Percentiles rank a stretch among this genome's conserved stretches.
Evolutionary conservation across 2,113 vertebrate species (phyloP).

Genomic region (Aplodontia rufa): DNA sequence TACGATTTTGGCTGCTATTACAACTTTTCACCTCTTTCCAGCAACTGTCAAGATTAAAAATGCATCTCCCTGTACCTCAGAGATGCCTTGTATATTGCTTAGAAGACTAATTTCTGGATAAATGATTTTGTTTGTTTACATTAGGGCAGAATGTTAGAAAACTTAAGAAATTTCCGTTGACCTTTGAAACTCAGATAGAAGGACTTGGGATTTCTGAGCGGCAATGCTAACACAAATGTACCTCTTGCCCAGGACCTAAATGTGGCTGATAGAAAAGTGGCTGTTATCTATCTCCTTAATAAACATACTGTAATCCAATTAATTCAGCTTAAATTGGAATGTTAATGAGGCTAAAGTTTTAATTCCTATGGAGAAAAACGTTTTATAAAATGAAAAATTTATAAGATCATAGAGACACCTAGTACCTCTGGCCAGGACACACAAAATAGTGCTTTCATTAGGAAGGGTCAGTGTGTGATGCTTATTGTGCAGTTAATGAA

Average conservation of each 20-base stretch:
- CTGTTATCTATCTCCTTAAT: not conserved
- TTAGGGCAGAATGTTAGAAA: constrained; percentile 58
- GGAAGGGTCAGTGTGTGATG: not conserved
- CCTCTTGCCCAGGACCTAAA: not conserved
- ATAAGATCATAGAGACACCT: too few species aligned
- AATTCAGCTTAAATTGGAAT: not conserved
- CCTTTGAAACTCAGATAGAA: not conserved
- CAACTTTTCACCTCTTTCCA: constrained; percentile 70
- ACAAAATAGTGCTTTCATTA: not conserved
- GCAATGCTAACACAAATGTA: not conserved
- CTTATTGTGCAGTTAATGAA: not conserved
- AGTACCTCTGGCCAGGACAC: not conserved
- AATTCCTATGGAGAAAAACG: not conserved
- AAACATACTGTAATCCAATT: not conserved
- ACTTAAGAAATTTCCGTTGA: not conserved
- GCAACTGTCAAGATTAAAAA: constrained; percentile 79
- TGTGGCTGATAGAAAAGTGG: not conserved
- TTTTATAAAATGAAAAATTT: not conserved
- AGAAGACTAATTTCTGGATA: constrained; percentile 64
- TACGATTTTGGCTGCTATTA: constrained; percentile 52
- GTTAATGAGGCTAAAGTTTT: not conserved
- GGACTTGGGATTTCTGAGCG: not conserved
- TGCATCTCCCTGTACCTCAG: constrained; percentile 44
- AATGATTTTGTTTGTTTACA: constrained; percentile 64
- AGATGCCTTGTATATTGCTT: constrained; percentile 68